Evolutionary conservation across 2,888 invertebrate species (phyloP).

Genomic region (Harpalus rubripes): DNA sequence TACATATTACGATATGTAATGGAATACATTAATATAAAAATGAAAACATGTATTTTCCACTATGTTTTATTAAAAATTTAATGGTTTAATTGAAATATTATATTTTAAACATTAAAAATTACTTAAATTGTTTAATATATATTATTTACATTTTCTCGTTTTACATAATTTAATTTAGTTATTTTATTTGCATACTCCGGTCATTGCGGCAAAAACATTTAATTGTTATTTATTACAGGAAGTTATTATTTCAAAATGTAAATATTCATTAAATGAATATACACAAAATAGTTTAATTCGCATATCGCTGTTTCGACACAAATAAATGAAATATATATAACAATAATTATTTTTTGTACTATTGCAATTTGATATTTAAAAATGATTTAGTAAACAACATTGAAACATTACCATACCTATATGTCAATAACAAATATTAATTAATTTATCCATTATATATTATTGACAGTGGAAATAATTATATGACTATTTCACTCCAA

Average conservation of each 20-base stretch:
- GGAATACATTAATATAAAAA: not conserved
- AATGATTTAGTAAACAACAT: too few relatives aligned
- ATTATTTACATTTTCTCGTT: not conserved
- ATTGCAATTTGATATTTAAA: too few relatives aligned
- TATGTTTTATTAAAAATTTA: not conserved
- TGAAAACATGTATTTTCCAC: not conserved
- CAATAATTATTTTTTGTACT: too few relatives aligned
- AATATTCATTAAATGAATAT: not conserved
- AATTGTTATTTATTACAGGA: constrained; percentile 4
- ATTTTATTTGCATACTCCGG: not conserved
- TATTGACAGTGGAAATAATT: too few relatives aligned
- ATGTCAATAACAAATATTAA: too few relatives aligned
- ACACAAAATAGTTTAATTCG: too few relatives aligned
- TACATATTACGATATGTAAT: not conserved
- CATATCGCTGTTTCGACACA: too few relatives aligned
- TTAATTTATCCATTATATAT: too few relatives aligned
- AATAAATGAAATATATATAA: too few relatives aligned
- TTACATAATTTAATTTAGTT: not conserved
- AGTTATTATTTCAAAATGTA: not conserved
- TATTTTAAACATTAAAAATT: not conserved
- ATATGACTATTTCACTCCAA: too few relatives aligned
- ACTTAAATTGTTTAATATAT: not conserved
- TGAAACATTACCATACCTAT: too few relatives aligned
- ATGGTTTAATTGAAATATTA: not conserved
- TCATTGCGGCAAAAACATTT: not conserved